Base-by-base conservation (phyloP, 2,888 invertebrate species). In the Chamaedrilus cognettii region DNA sequence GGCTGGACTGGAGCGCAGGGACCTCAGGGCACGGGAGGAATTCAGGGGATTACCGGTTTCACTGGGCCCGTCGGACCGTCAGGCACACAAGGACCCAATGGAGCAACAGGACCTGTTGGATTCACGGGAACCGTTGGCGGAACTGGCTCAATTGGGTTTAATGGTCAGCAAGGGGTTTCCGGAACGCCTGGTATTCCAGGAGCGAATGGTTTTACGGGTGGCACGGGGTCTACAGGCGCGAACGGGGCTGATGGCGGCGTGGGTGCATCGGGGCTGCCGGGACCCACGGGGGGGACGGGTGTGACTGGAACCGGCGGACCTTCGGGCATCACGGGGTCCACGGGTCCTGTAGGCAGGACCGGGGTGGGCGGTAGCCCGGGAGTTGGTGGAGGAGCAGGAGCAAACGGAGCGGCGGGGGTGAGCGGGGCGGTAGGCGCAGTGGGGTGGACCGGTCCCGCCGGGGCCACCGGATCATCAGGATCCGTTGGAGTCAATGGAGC, bases 41-140 rank as follows among this genome's bases (percentile, higher is more conserved):
- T 65, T 7, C 68, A n/a, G n/a, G n/a, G n/a, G n/a, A n/a, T n/a
- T n/a, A n/a, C n/a, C n/a, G n/a, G n/a, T n/a, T n/a, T n/a, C n/a
- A n/a, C 74, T 42, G 79, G 79, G 33, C 42, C 58, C 4, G 65
- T 72, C n/a, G 80, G 70, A 55, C 35, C 51, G n/a, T n/a, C 51
- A 28, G 70, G 70, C 26, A 2, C 56, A 11, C 35, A 51, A 34
- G 70, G 69, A 26, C 34, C 50, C n/a, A 58, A 11, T 49, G 69
- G 69, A 26, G 55, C 56, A 26, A 30, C 67, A n/a, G 67, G 67
- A 34, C 19, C 19, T 26, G 3, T 31, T 30, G n/a, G n/a, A n/a
- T n/a, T n/a, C n/a, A n/a, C n/a, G n/a, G n/a, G n/a, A n/a, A n/a
- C n/a, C n/a, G n/a, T n/a, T n/a, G n/a, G n/a, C n/a, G n/a, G n/a